Percentiles rank a stretch among this genome's conserved stretches.
phyloP scores from a whole-genome alignment of 64 coral and sea anemone species.

The Stichodactyla helianthus region DNA sequence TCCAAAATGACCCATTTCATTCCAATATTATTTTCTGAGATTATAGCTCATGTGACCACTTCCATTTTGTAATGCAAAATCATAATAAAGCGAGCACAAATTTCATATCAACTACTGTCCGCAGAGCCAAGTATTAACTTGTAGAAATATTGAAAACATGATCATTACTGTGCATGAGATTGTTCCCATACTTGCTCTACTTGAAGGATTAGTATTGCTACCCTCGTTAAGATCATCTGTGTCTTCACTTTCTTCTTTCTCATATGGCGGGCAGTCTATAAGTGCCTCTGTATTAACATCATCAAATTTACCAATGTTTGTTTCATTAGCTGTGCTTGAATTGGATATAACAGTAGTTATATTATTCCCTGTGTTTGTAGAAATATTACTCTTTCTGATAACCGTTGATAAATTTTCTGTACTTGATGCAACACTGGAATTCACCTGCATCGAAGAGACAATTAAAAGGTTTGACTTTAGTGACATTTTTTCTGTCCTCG shows the following conservation, averaged over 20 bases:
- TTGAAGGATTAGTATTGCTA: background rate
- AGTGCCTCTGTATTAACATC: background rate
- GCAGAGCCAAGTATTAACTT: background rate
- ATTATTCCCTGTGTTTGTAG: background rate
- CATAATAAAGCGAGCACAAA: background rate
- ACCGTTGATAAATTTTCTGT: background rate
- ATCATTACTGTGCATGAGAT: background rate
- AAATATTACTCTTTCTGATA: background rate
- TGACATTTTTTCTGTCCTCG: background rate
- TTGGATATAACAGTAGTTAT: background rate
- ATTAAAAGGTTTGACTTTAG: background rate
- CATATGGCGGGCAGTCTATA: background rate
- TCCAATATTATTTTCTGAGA: no score
- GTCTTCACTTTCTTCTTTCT: background rate
- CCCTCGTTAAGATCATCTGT: background rate
- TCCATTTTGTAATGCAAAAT: no score
- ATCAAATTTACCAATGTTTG: background rate
- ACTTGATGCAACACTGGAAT: background rate
- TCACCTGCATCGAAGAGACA: background rate
- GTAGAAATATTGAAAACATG: background rate
- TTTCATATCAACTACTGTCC: background rate
- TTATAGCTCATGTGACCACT: no score
- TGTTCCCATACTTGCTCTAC: background rate
- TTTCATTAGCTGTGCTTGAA: background rate
- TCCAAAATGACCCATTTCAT: no score